phyloP scores from a whole-genome alignment of 2,797 vertebrate genomes.

The Zalophus californianus region DNA sequence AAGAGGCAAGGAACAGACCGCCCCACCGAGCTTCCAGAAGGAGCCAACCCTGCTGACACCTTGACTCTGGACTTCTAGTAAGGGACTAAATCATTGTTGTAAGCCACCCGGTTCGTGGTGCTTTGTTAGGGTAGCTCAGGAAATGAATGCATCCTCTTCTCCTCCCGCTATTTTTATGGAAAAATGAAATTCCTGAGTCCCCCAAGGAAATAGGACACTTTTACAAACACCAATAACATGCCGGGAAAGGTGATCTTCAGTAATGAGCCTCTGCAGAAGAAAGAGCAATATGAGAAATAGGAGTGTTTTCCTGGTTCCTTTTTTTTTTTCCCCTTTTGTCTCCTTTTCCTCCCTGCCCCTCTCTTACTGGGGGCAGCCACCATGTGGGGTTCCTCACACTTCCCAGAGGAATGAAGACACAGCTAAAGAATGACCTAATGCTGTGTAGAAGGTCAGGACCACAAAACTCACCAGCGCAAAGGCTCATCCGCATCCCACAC shows the following conservation, averaged over 20 bases:
- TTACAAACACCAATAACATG: background rate
- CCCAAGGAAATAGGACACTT: background rate
- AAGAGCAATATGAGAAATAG: background rate
- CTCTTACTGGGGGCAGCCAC: background rate
- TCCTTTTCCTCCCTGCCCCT: background rate
- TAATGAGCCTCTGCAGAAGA: background rate
- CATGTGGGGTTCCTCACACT: background rate
- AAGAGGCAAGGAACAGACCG: rapidly evolving
- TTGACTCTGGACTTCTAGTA: no score
- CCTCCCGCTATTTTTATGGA: background rate
- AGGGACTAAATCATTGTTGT: background rate
- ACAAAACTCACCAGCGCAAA: background rate
- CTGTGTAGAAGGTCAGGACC: background rate
- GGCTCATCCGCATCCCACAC: background rate
- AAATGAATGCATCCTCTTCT: background rate
- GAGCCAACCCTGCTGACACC: background rate
- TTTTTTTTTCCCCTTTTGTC: background rate
- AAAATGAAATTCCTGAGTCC: background rate
- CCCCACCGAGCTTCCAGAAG: background rate
- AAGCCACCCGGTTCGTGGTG: background rate
- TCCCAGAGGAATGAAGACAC: background rate
- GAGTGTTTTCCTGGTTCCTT: background rate
- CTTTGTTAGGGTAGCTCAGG: background rate
- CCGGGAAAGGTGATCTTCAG: background rate
- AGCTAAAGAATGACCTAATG: background rate